phyloP scores from a whole-genome alignment of 2,797 vertebrate genomes.

The Heliangelus exortis region DNA sequence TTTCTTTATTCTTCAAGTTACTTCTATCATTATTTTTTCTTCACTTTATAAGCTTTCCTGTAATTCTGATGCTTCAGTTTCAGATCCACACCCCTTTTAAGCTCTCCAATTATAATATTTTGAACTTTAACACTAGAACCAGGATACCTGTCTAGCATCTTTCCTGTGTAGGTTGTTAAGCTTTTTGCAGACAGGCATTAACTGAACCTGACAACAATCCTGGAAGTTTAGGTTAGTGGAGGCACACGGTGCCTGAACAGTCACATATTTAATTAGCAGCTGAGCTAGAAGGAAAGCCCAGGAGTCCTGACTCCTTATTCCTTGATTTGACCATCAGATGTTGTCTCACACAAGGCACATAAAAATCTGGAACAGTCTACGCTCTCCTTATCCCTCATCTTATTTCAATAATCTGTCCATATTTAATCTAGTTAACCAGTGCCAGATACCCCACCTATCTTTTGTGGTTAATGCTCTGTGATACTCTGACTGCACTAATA shows the following conservation, averaged over 20 bases:
- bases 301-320: background rate
- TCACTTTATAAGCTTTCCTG: background rate
- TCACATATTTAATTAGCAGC: constrained; percentile 33
- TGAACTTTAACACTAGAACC: constrained; percentile 46
- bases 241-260: background rate
- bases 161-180: background rate
- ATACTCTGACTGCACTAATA: background rate
- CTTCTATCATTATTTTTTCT: background rate
- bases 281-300: background rate
- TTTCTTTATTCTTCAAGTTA: background rate
- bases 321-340: constrained; percentile 2
- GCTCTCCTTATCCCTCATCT: background rate
- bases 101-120: constrained; percentile 19
- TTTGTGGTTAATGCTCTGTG: background rate
- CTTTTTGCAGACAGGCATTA: constrained; percentile 44
- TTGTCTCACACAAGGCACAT: background rate
- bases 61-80: background rate
- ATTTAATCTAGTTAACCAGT: background rate
- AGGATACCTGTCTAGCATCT: background rate
- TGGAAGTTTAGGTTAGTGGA: constrained; percentile 34
- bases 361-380: background rate
- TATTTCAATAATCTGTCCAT: background rate
- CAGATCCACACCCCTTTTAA: background rate
- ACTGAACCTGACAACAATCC: constrained; percentile 8
- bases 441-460: background rate